phyloP scores from a whole-genome alignment of 2,113 vertebrate species.

The Willisornis vidua region DNA sequence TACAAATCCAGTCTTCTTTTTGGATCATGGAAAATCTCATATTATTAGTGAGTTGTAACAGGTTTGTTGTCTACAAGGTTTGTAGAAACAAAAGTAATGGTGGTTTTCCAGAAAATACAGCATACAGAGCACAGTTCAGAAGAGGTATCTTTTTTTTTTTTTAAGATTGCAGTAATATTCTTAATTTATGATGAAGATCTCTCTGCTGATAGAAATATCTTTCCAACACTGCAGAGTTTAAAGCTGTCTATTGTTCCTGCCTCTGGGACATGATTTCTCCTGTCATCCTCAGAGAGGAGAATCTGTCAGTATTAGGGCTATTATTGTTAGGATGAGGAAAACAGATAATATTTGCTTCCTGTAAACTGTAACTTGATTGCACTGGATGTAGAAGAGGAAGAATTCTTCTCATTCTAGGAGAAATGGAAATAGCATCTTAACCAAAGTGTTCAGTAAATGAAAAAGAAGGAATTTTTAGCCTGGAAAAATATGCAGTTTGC shows the following conservation, averaged over 20 bases:
- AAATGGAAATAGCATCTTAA: background rate
- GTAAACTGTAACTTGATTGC: background rate
- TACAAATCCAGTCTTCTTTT: background rate
- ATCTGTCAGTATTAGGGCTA: background rate
- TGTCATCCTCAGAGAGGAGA: background rate
- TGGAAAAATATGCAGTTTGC: background rate
- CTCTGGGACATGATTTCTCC: background rate
- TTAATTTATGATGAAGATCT: slow-evolving; percentile 3
- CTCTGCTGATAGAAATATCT: background rate
- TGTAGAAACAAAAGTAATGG: background rate
- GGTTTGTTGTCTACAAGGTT: background rate
- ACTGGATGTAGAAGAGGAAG: background rate
- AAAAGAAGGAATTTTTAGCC: background rate
- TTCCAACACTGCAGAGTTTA: background rate
- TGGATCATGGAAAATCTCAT: background rate
- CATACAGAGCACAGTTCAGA: background rate
- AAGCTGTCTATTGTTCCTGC: background rate
- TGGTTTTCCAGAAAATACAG: background rate
- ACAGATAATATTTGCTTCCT: background rate
- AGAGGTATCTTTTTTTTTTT: background rate
- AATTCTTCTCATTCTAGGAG: background rate
- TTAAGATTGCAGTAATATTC: background rate
- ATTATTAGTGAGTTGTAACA: background rate
- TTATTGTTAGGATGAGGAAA: background rate
- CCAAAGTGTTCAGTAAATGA: background rate